Conservation (phyloP, 2,113 vertebrate genomes). For the Corythaeola cristata region DNA sequence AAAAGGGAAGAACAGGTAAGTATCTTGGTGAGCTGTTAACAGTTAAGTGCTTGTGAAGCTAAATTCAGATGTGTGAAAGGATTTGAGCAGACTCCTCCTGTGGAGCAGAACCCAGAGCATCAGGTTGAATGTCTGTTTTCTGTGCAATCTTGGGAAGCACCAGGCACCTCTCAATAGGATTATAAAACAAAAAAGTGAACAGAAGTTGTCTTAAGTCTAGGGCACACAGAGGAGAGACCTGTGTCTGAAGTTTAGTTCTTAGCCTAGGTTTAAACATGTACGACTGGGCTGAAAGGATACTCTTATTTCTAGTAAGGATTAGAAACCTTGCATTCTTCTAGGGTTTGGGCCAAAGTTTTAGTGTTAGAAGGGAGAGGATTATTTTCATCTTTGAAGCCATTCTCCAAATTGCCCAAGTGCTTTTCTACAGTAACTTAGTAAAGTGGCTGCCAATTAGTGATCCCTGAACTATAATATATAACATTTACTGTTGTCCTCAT, state of each 20-base stretch:
- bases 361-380: background rate
- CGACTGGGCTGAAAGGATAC: background rate
- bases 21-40: background rate
- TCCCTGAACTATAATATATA: background rate
- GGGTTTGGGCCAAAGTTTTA: background rate
- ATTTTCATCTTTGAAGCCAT: background rate
- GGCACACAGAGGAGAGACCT: background rate
- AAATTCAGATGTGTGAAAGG: background rate
- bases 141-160: background rate
- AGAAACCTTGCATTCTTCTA: background rate
- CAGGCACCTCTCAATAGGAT: background rate
- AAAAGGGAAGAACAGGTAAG: slow-evolving; percentile 92
- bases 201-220: background rate
- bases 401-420: background rate
- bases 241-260: background rate
- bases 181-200: background rate
- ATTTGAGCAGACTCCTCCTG: background rate
- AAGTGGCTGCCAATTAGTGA: background rate
- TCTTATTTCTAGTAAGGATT: background rate
- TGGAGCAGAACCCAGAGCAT: background rate
- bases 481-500: background rate
- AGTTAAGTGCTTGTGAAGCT: background rate
- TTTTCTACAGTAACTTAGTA: background rate
- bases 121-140: background rate
- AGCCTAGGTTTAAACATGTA: background rate